Conservation (phyloP, 1,140 invertebrate genomes). For the Platyura marginata region DNA sequence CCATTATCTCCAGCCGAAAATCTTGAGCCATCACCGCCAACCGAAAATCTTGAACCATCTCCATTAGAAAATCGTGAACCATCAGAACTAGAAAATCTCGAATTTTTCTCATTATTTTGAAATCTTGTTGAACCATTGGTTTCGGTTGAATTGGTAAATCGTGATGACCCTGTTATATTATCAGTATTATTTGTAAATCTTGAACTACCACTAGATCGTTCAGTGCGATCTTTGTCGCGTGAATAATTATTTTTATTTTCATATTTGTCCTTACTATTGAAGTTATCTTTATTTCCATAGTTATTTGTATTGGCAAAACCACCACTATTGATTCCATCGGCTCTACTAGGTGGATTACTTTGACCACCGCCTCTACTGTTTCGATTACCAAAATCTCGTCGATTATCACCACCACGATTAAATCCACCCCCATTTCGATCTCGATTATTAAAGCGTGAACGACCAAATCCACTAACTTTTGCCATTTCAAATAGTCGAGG, state of each 20-base stretch:
- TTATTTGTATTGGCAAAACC: not conserved
- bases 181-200: not conserved
- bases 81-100: not conserved
- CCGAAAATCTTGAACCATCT: not conserved
- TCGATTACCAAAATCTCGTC: not conserved
- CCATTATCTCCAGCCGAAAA: not conserved
- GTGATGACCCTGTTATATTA: too few species aligned
- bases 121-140: not conserved
- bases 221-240: not conserved
- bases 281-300: not conserved
- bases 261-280: not conserved
- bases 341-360: not conserved
- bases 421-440: constrained; percentile 2
- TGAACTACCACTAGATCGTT: not conserved
- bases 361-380: not conserved
- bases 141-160: not conserved
- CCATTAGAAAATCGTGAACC: not conserved
- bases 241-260: not conserved
- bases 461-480: constrained; percentile 15
- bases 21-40: not conserved
- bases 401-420: not conserved
- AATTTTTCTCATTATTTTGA: not conserved
- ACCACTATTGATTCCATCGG: not conserved
- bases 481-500: constrained; percentile 33
- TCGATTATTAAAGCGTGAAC: constrained; percentile 4